A percentile compares a stretch with the other conserved stretches of the same genome.
Conservation (phyloP, 2,113 vertebrate species). For the Tautogolabrus adspersus region DNA sequence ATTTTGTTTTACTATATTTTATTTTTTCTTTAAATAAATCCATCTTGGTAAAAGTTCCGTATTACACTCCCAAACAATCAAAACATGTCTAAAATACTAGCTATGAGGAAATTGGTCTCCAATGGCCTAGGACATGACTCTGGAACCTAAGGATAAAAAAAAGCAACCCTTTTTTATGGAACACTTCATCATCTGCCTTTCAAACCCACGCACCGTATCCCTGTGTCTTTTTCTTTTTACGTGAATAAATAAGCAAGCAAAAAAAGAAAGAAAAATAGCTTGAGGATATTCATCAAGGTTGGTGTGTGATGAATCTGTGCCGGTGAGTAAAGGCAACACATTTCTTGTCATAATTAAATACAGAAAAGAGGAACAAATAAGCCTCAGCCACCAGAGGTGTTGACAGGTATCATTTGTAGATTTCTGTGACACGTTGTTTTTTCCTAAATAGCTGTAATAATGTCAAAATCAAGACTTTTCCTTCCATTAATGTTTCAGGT, state of each 20-base stretch:
- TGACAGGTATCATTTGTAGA: constrained; percentile 38
- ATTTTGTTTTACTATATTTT: not conserved
- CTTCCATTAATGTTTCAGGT: constrained; percentile 9
- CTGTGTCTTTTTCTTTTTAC: constrained; percentile 13
- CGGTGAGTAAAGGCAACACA: not conserved
- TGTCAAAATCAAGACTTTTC: constrained; percentile 13
- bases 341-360: constrained; percentile 20
- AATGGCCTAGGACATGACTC: not conserved
- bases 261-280: constrained; percentile 42
- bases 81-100: not conserved
- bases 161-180: constrained; percentile 1
- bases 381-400: constrained; percentile 14
- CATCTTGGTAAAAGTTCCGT: no score
- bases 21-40: no score
- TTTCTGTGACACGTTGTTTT: not conserved
- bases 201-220: constrained; percentile 27
- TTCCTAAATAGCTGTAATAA: constrained; percentile 15
- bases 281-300: constrained; percentile 47
- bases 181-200: constrained; percentile 14
- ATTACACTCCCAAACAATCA: not conserved
- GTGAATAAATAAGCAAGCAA: constrained; percentile 37
- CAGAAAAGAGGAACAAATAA: constrained; percentile 29
- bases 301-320: constrained; percentile 13
- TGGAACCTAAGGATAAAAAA: not conserved
- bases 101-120: not conserved